Conservation (phyloP, 2,888 invertebrate genomes). For the Lepidonotus clava region DNA sequence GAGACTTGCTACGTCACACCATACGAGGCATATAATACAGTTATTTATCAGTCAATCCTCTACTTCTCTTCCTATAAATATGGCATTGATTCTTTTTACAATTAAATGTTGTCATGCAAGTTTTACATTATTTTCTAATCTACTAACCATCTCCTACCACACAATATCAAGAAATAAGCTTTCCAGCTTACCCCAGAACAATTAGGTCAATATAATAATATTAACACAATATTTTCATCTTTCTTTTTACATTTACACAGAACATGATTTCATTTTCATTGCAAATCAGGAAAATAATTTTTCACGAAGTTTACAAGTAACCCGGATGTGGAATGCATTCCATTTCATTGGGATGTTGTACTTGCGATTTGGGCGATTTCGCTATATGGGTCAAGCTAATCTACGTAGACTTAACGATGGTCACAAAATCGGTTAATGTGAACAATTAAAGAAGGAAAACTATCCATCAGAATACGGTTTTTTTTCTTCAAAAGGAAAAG, state of each 20-base stretch:
- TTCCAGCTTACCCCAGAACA: neutral
- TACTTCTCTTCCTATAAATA: neutral
- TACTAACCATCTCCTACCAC: neutral
- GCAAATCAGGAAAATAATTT: neutral
- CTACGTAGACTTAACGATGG: too few relatives aligned
- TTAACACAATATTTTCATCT: neutral
- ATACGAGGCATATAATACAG: neutral
- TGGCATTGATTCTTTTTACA: slow-evolving; percentile 23
- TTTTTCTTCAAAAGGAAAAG: too few relatives aligned
- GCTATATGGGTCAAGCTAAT: too few relatives aligned
- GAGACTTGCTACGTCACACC: too few relatives aligned
- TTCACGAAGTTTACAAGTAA: neutral
- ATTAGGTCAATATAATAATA: neutral
- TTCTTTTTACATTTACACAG: neutral
- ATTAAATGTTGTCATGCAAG: neutral
- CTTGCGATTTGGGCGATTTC: too few relatives aligned
- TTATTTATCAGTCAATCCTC: too few relatives aligned
- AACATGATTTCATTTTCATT: neutral
- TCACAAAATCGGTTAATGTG: too few relatives aligned
- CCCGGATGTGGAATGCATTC: neutral
- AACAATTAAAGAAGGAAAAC: too few relatives aligned
- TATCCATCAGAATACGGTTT: too few relatives aligned
- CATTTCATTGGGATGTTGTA: too few relatives aligned
- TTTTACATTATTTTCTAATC: too few relatives aligned
- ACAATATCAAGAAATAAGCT: neutral